Evolutionary conservation across 2,113 vertebrate genomes (phyloP), one percentile per base, ranked within the genome.

Genomic region (Pelodiscus sinensis): DNA sequence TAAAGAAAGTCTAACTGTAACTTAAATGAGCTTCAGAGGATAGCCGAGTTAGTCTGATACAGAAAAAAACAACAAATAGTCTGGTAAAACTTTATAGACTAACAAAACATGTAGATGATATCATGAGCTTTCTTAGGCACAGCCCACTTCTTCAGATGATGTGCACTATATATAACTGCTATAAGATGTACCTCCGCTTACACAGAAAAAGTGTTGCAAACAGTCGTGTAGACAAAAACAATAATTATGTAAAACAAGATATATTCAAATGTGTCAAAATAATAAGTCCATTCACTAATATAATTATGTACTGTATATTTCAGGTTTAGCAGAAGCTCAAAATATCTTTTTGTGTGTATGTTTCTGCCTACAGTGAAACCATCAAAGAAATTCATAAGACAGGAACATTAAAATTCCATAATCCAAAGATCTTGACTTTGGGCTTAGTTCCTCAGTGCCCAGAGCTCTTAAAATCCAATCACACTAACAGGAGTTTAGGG

Each of bases 351-450:
- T 65, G 14, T 57, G 85, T 50, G 75, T 81, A 78, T 4, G 3
- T 11, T 55, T 95, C 18, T 95, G 75, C 92, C 89, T 92, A 87
- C 5, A 62, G 57, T 58, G 10, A 25, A 25, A 25, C 57, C 57
- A 58, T 24, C 62, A 65, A 31, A 65, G 29, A n/a, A 65, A 65
- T 79, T 92, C 79, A 85, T 24, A 31, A 86, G 81, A 77, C 27
- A 68, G 86, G 82, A 55, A 51, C 88, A 62, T 96, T 91, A 50
- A 77, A 85, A 92, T 35, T 85, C 51, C 27, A 82, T 93, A 71
- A 93, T 90, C 44, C 68, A 86, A 84, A 88, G 62, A 77, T 75
- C 82, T 62, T 71, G 85, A 51, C 54, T 87, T 60, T 75, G 79
- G 79, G 68, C 60, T 89, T 16, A 87, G 88, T 83, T 86, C 54